A percentile compares a stretch with the other conserved stretches of the same genome.
phyloP scores from a whole-genome alignment of 2,797 vertebrate species.

The Sandelia bainsii region DNA sequence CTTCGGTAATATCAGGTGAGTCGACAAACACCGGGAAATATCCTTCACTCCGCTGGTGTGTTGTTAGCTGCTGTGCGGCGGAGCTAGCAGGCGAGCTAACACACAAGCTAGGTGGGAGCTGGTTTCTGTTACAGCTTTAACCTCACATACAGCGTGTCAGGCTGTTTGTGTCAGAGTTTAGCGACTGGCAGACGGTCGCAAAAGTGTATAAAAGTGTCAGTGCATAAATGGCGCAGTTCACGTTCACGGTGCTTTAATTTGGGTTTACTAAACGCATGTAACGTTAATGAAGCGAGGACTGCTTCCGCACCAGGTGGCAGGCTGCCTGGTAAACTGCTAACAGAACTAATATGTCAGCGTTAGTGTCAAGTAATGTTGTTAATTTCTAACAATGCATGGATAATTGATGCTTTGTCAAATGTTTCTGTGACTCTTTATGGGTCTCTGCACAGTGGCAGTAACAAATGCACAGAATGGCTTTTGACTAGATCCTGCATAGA shows the following conservation, averaged over 20 bases:
- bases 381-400: background rate
- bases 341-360: background rate
- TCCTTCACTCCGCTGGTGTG: conserved; percentile 38
- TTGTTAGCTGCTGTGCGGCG: conserved; percentile 37
- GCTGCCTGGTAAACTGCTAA: background rate
- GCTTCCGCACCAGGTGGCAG: conserved; percentile 51
- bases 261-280: conserved; percentile 4
- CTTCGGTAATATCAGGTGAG: conserved; percentile 63
- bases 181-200: background rate
- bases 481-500: no score
- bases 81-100: conserved; percentile 60
- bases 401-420: no score
- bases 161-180: conserved; percentile 1
- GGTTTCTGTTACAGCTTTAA: background rate
- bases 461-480: background rate
- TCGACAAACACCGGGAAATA: conserved; percentile 17
- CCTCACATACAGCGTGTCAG: background rate
- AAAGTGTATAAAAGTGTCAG: background rate
- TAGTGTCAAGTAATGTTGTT: background rate
- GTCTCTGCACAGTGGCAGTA: background rate
- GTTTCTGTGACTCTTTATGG: background rate
- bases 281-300: background rate
- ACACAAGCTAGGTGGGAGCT: conserved; percentile 42
- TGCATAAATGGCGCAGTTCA: background rate
- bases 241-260: background rate